A percentile compares a stretch with the other conserved stretches of the same genome.
These are phyloP conservation scores for Pristis pectinata DNA, from an alignment of 2,797 vertebrate species.

Conservation along the genomic window DNA sequence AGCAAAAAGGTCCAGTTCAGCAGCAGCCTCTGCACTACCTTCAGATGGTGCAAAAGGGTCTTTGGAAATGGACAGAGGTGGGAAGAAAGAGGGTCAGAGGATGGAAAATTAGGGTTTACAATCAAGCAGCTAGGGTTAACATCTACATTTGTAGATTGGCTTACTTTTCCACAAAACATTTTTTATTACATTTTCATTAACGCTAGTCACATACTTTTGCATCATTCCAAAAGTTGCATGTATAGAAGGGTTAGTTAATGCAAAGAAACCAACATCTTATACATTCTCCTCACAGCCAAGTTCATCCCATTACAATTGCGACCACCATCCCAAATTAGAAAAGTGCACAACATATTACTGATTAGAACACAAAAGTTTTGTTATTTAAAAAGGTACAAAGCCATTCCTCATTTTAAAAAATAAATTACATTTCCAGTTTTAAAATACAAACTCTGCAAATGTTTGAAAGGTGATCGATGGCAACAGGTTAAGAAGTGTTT, in stretches of 20 bases:
- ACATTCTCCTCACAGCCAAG: not conserved
- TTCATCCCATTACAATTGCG: not conserved
- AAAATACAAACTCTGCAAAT: not conserved
- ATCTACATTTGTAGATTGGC: not conserved
- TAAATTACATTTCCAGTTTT: not conserved
- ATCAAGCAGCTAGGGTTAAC: constrained; percentile 31
- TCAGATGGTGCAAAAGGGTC: constrained; percentile 97
- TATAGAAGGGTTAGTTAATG: not conserved
- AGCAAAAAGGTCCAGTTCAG: constrained; percentile 96
- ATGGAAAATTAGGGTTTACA: constrained; percentile 34
- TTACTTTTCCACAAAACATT: not conserved
- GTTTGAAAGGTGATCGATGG: not conserved
- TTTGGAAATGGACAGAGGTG: constrained; percentile 57
- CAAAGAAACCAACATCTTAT: not conserved
- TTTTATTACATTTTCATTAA: constrained; percentile 9
- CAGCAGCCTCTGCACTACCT: constrained; percentile 83
- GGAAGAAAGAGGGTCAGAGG: constrained; percentile 45
- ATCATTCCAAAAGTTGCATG: not conserved
- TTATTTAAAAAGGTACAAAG: not conserved
- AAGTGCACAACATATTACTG: not conserved
- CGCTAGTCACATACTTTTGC: constrained; percentile 2
- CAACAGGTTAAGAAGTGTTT: not conserved
- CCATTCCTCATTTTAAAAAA: not conserved
- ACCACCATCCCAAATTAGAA: not conserved
- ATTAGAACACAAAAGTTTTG: not conserved